Evolutionary conservation across 1,140 invertebrate species (phyloP), one percentile per base, ranked within the genome.

Genomic region (Megalopta genalis): DNA sequence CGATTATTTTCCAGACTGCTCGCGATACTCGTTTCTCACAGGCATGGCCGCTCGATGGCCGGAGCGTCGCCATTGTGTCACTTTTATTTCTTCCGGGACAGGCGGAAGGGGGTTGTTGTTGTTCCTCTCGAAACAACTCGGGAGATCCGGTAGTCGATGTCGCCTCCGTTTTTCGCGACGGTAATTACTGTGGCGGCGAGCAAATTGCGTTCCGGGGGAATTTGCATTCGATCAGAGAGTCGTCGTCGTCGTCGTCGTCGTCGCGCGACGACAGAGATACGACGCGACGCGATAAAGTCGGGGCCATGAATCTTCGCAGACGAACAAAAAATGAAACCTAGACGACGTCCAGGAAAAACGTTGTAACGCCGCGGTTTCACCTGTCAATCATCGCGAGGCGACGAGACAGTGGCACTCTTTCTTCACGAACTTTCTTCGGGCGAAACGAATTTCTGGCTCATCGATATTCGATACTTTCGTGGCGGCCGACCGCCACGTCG

Each of bases 291-390:
- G 14, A 12, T 46, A 46, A 46, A 14, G 42, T 46, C 42, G 42
- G 1, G 6, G 42, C 18, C 37, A 21, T n/a, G n/a, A n/a, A 78
- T 66, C 83, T 78, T 79, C 59, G 63, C n/a, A 23, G 39, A 21
- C 10, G n/a, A 4, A 23, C 23, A 84, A 84, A 84, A n/a, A n/a
- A n/a, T n/a, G n/a, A n/a, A 84, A 84, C 69, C 70, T n/a, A n/a
- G n/a, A n/a, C n/a, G n/a, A n/a, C 57, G 75, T 12, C 39, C 32
- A 25, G 18, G 57, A 57, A 65, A 57, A 84, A 83, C 60, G 49
- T 68, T 66, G 14, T 12, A 12, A 21, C 14, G 27, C 72, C 23
- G 81, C 42, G 59, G 42, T 83, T 75, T 83, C 82, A 83, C 76
- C 70, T 77, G 81, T 74, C 82, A 65, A 84, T 84, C 76, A 70